phyloP scores from a whole-genome alignment of 1,140 invertebrate species.

The Drosophila burlai region DNA sequence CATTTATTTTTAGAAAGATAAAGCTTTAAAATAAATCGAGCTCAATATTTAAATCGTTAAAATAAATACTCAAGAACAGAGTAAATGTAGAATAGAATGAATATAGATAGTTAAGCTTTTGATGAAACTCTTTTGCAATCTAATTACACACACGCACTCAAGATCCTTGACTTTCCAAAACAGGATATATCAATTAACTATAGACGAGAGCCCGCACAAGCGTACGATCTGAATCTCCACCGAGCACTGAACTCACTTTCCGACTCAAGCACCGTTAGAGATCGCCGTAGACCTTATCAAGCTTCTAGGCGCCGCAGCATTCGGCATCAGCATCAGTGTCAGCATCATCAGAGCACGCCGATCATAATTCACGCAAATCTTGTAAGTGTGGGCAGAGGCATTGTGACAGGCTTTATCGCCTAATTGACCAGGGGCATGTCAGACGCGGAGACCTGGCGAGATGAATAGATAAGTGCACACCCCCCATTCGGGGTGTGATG shows the following conservation, averaged over 20 bases:
- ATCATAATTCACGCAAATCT: constrained; percentile 71
- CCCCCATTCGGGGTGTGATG: constrained; percentile 29
- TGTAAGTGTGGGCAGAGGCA: constrained; percentile 41
- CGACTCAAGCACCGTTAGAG: constrained; percentile 19
- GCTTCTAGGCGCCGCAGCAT: constrained; percentile 15
- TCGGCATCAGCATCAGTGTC: constrained; percentile 11
- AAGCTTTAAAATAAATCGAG: background rate
- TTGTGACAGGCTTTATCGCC: constrained; percentile 46
- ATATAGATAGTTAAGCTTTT: background rate
- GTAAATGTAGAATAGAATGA: background rate
- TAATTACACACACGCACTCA: constrained; percentile 15
- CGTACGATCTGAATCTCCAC: constrained; percentile 23
- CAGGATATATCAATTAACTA: constrained; percentile 30
- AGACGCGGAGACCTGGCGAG: constrained; percentile 5
- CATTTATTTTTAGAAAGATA: no score
- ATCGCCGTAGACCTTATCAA: constrained; percentile 59
- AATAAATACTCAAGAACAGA: background rate
- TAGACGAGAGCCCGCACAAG: constrained; percentile 34
- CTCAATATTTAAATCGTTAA: background rate
- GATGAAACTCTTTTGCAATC: background rate
- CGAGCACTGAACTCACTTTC: constrained; percentile 45
- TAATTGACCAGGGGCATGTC: constrained; percentile 43
- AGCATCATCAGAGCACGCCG: constrained; percentile 4
- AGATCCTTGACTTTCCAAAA: constrained; percentile 22
- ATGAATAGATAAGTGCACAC: constrained; percentile 36